Evolutionary conservation across 2,113 vertebrate genomes (phyloP), one percentile per base, ranked within the genome.

Genomic region (Ellobius talpinus): DNA sequence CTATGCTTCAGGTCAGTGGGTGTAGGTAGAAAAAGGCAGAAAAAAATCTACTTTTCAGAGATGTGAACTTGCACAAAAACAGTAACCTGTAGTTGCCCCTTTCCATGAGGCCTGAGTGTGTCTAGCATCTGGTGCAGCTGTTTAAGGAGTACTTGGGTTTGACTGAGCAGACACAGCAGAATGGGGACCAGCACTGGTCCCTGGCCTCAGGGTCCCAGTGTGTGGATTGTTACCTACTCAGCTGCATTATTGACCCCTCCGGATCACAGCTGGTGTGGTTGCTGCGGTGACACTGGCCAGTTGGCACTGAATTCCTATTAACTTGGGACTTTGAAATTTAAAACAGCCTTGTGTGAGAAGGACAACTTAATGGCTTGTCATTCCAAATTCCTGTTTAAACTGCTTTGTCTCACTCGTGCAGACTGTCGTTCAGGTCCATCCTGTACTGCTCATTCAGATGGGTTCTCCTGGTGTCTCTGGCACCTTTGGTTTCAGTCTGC

Each of bases 311-410:
- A 26, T 58, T 58, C 55, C 55, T 58, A 5, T 50, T 14, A 3
- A 61, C 11, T 36, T 45, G 2, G 81, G 36, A 17, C 42, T n/a
- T 8, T 8, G 63, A 33, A 24, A 66, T 5, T 29, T 36, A 24
- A 33, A 8, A 29, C 23, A 84, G 45, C 86, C 16, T 21, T 19
- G 8, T 52, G 4, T 26, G 24, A 26, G 47, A 58, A 58, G 55
- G n/a, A 12, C 5, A 0, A 0, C 13, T 29, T 16, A 19, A 6
- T 4, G 50, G 12, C 45, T n/a, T 55, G 31, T 42, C 33, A 2
- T 24, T 42, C 55, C 12, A 58, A 78, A 47, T 52, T 9, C 36
- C 58, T 70, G 11, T 13, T 0, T 39, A 58, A 10, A 29, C 2
- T 61, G 55, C 47, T 39, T 29, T 26, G 39, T 42, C 7, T 65